Conservation (phyloP, 1,140 invertebrate genomes). For the Zeugodacus cucurbitae region DNA sequence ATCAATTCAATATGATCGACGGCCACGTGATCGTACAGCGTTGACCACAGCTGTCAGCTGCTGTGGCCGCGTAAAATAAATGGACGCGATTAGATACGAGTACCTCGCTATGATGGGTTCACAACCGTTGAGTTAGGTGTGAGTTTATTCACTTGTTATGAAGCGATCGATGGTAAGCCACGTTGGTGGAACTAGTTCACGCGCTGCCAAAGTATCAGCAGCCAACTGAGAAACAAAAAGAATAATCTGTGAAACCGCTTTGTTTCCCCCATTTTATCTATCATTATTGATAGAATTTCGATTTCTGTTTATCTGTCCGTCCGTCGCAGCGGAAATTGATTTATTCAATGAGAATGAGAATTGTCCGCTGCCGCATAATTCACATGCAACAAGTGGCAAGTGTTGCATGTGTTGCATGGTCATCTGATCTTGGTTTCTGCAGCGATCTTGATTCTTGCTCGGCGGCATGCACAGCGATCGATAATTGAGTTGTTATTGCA, state of each 20-base stretch:
- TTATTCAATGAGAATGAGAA: constrained; percentile 1
- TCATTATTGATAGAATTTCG: not conserved
- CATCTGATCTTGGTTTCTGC: not conserved
- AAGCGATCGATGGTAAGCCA: not conserved
- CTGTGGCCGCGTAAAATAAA: not conserved
- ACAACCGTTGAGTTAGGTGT: not conserved
- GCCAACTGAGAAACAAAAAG: not conserved
- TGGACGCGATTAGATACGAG: not conserved
- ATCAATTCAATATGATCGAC: not conserved
- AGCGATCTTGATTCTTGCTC: constrained; percentile 17
- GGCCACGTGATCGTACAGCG: not conserved
- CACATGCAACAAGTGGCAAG: constrained; percentile 46
- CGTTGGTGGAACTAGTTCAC: not conserved
- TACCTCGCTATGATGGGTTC: not conserved
- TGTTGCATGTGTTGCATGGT: not conserved
- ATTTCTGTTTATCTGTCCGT: not conserved
- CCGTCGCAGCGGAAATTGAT: constrained; percentile 22
- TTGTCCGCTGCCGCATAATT: constrained; percentile 52
- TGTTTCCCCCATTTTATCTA: not conserved
- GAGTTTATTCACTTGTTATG: not conserved
- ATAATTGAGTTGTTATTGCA: constrained; percentile 64
- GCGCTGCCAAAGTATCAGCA: not conserved
- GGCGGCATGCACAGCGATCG: constrained; percentile 52
- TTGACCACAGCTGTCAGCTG: constrained; percentile 4
- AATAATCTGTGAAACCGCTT: not conserved